Base-by-base conservation (phyloP, 2,797 vertebrate genomes). In the Halcyon smyrnensis region DNA sequence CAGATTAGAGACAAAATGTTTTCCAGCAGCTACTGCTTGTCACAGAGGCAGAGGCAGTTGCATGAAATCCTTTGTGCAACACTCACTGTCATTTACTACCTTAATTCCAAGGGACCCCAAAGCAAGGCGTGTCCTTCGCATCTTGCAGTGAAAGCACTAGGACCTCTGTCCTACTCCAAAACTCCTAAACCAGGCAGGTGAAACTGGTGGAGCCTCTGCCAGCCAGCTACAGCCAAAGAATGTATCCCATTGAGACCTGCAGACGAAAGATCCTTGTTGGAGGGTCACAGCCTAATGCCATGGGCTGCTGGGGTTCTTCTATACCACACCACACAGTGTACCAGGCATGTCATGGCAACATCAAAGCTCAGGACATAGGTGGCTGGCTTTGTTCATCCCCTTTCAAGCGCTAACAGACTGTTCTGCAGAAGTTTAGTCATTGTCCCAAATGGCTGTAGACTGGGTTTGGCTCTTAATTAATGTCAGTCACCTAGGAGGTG, bases 1-100 rank as follows among this genome's bases (percentile, higher is more conserved):
- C 25, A 73, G 57, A 81, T 78, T 75, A 91, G 71, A 93, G 94
- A 81, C 10, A 82, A 95, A 89, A 56, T 77, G 8, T 70, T 97
- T 95, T 36, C 63, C 54, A 82, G 79, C 67, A 95, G 90, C 37
- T 77, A 89, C 73, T 75, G 24, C 75, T 70, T 81, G 39, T 84
- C 6, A 3, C 4, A 8, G 43, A 57, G 43, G 73, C 73, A 90
- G 63, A 60, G 51, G 62, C 12, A 78, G 25, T 39, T 11, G 4
- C 28, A n/a, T 11, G 37, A 95, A 82, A 85, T 78, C 36, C 32
- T 60, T 83, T 67, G 25, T 43, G 36, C 2, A 3, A 37, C 23
- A 71, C 25, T 20, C 57, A 90, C 4, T 2, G 1, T 24, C 20
- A 45, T 67, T 84, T 89, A 48, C 34, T 27, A 53, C 41, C 19